Conservation (phyloP, 2,888 invertebrate species). For the Ectropis crepuscularia region DNA sequence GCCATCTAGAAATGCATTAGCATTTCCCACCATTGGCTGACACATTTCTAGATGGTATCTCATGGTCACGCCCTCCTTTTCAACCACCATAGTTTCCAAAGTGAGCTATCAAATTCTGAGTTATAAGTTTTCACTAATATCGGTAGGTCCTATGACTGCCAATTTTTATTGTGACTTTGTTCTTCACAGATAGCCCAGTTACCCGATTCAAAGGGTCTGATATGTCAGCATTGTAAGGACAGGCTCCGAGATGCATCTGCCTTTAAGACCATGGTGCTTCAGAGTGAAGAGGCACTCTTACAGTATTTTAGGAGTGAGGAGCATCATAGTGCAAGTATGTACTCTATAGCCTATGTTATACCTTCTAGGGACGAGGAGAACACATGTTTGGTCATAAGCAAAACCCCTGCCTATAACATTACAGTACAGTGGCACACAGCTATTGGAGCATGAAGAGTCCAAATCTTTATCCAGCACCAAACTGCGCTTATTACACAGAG, state of each 20-base stretch:
- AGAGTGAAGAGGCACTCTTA: constrained; percentile 44
- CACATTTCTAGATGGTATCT: too few relatives aligned
- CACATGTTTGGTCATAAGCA: background rate
- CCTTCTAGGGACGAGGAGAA: background rate
- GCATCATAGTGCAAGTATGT: background rate
- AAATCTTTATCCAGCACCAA: too few relatives aligned
- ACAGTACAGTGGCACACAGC: background rate
- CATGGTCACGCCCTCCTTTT: too few relatives aligned
- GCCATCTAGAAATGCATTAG: too few relatives aligned
- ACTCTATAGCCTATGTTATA: background rate
- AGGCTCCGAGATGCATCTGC: constrained; percentile 48
- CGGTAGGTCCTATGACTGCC: background rate
- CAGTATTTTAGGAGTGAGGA: constrained; percentile 35
- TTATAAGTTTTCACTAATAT: too few relatives aligned
- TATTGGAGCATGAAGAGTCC: too few relatives aligned
- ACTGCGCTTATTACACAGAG: too few relatives aligned
- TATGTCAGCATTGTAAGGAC: constrained; percentile 56
- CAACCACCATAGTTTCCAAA: too few relatives aligned
- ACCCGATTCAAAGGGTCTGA: constrained; percentile 24
- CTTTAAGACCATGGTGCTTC: constrained; percentile 54
- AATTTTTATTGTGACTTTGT: background rate
- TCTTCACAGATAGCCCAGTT: background rate
- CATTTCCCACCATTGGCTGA: background rate
- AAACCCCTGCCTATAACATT: too few relatives aligned
- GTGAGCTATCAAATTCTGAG: too few relatives aligned